Evolutionary conservation across 1,140 invertebrate species (phyloP), one percentile per base, ranked within the genome.

Genomic region (Orius laevigatus): DNA sequence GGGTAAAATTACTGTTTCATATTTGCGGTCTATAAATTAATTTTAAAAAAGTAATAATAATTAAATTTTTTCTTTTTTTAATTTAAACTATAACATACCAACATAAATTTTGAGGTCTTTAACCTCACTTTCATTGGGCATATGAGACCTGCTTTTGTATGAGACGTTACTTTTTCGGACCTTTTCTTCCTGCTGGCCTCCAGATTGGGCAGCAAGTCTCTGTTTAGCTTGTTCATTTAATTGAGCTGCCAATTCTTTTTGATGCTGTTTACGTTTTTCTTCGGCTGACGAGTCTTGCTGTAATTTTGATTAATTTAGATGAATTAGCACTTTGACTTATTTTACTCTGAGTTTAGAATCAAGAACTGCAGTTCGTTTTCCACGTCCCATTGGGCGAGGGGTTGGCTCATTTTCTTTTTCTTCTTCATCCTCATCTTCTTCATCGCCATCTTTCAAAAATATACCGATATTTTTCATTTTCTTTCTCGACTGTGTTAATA

Each of bases 381-480:
- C 89, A 55, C 93, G 68, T 1, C 81, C 79, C 32, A 54, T 53
- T 34, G 56, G 56, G 35, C 55, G 43, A 16, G 15, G 64, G 50
- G 73, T 70, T 1, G 70, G 69, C 20, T 74, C 66, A 49, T 77
- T 76, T 62, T 79, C 73, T 52, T 77, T 81, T 62, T 73, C 79
- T 61, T 78, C 78, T 54, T 69, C 72, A 48, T 82, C 75, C 46
- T 84, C 79, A 45, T 88, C 83, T 38, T 90, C 84, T 50, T 90
- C 82, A 47, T 89, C 84, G 32, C 93, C 88, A 56, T 92, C 87
- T 66, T 96, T 95, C 0, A 98, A 73, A 60, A 94, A 93, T 57
- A 98, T 95, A 12, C 88, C 87, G 58, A 98, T 81, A 59, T 94
- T 94, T 65, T 97, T 97, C 1, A 98, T 75, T 60, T 92, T 91